Percentiles rank a stretch among this genome's conserved stretches.
These are phyloP conservation scores for Aradophagus sp. DNA, from an alignment of 1,140 invertebrate genomes.

Conservation along the genomic window DNA sequence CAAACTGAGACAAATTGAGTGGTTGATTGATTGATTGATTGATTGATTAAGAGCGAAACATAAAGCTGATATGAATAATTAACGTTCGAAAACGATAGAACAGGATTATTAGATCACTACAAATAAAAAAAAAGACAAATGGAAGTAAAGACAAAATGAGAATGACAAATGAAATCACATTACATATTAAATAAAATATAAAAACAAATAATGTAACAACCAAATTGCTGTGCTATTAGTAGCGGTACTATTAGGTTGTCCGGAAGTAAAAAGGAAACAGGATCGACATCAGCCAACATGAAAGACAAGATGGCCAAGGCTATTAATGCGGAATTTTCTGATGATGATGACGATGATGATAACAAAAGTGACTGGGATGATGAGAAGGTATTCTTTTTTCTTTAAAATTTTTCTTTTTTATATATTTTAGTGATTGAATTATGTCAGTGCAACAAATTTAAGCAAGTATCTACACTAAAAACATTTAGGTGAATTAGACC, in stretches of 20 bases:
- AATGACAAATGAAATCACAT: slow-evolving; percentile 62
- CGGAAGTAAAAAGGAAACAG: slow-evolving; percentile 74
- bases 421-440: too few relatives aligned
- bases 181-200: slow-evolving; percentile 58
- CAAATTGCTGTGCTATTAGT: slow-evolving; percentile 73
- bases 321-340: slow-evolving; percentile 73
- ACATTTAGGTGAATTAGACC: too few relatives aligned
- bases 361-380: slow-evolving; percentile 71
- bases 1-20: slow-evolving; percentile 50
- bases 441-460: slow-evolving; percentile 1
- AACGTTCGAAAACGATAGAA: slow-evolving; percentile 58
- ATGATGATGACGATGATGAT: slow-evolving; percentile 70
- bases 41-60: slow-evolving; percentile 38
- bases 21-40: slow-evolving; percentile 43
- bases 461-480: too few relatives aligned
- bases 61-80: slow-evolving; percentile 47
- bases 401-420: slow-evolving; percentile 1
- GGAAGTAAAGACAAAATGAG: slow-evolving; percentile 64
- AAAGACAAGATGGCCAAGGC: slow-evolving; percentile 75
- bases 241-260: slow-evolving; percentile 72
- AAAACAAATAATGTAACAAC: slow-evolving; percentile 56
- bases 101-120: slow-evolving; percentile 61
- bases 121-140: slow-evolving; percentile 55
- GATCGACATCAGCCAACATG: slow-evolving; percentile 67
- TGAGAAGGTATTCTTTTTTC: slow-evolving; percentile 60